These are phyloP conservation scores for Lagria hirta DNA, from an alignment of 2,888 invertebrate genomes.

Conservation along the genomic window DNA sequence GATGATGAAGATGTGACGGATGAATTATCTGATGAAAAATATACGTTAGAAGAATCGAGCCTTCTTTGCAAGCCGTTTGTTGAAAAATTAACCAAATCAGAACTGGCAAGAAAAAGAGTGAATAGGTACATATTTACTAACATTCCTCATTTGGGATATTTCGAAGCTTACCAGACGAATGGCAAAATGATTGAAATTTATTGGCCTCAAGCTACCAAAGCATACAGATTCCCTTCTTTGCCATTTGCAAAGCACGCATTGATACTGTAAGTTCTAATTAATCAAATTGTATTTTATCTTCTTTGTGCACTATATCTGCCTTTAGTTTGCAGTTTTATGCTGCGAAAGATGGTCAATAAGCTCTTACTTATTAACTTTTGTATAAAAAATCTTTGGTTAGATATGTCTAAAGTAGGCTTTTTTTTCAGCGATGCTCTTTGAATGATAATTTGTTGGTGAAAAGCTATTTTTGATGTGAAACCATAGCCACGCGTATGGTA, in stretches of 20 bases:
- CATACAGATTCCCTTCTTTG: slow-evolving; percentile 35
- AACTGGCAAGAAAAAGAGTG: slow-evolving; percentile 5
- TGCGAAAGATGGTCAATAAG: no score
- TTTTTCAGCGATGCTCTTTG: no score
- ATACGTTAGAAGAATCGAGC: slow-evolving; percentile 2
- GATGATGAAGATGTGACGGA: slow-evolving; percentile 5
- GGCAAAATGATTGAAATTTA: slow-evolving; percentile 37
- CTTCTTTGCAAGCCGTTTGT: slow-evolving; percentile 18
- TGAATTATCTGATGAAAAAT: neutral
- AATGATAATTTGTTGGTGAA: no score
- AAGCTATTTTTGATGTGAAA: no score
- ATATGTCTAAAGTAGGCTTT: no score
- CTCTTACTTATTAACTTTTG: no score
- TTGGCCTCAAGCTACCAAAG: slow-evolving; percentile 42
- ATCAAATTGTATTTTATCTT: no score
- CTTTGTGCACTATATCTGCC: no score
- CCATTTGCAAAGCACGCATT: slow-evolving; percentile 20
- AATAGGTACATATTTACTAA: slow-evolving; percentile 43
- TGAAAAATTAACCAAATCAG: slow-evolving; percentile 6
- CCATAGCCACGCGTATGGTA: no score
- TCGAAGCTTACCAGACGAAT: slow-evolving; percentile 37
- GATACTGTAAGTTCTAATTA: slow-evolving; percentile 24
- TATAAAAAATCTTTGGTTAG: no score
- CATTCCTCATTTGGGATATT: slow-evolving; percentile 44
- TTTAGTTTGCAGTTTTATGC: no score